phyloP scores from a whole-genome alignment of 1,140 invertebrate species.

The Solenopsis invicta region DNA sequence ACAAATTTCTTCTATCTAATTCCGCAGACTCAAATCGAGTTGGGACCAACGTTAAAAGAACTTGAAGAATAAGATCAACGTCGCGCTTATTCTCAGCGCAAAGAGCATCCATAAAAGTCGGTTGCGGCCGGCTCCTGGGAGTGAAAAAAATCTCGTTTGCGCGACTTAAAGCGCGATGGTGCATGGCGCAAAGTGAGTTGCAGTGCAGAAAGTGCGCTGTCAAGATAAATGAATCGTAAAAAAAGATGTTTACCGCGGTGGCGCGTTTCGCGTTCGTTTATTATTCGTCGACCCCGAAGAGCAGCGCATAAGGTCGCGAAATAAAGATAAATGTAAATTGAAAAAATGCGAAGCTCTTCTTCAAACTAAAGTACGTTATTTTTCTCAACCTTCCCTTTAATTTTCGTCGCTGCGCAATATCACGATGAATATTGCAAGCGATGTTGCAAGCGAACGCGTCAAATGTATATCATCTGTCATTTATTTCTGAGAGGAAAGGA shows the following conservation, averaged over 20 bases:
- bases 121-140: slow-evolving; percentile 1
- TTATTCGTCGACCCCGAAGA: slow-evolving; percentile 45
- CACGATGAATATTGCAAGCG: not conserved
- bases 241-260: slow-evolving; percentile 35
- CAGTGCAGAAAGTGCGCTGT: slow-evolving; percentile 37
- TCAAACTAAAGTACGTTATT: slow-evolving; percentile 47
- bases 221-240: slow-evolving; percentile 56
- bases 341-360: slow-evolving; percentile 48
- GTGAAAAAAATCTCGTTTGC: slow-evolving; percentile 53
- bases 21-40: not conserved
- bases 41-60: slow-evolving; percentile 23
- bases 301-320: slow-evolving; percentile 31
- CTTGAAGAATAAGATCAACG: slow-evolving; percentile 45
- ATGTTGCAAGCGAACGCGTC: not conserved
- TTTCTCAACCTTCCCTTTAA: slow-evolving; percentile 38
- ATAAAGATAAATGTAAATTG: slow-evolving; percentile 65
- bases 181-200: slow-evolving; percentile 41
- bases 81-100: slow-evolving; percentile 29
- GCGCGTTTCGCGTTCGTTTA: slow-evolving; percentile 41
- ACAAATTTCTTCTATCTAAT: not conserved
- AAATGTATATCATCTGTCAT: not conserved
- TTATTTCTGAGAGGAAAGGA: not conserved
- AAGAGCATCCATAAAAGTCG: slow-evolving; percentile 55
- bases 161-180: slow-evolving; percentile 38
- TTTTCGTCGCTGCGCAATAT: slow-evolving; percentile 40